Base-by-base conservation (phyloP, 2,888 invertebrate species). In the Catocala nupta region DNA sequence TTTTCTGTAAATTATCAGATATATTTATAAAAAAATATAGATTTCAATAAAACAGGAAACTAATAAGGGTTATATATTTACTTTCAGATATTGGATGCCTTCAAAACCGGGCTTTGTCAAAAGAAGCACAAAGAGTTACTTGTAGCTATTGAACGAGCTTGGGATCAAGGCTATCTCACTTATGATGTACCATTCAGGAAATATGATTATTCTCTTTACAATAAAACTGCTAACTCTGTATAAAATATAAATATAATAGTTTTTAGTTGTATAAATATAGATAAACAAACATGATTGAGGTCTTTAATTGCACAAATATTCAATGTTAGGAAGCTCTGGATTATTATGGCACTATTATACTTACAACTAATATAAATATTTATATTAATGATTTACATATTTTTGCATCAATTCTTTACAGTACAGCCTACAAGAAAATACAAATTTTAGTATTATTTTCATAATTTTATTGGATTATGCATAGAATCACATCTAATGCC, bases 171-270 rank as follows among this genome's bases (percentile, higher is more conserved):
- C 11, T 91, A 95, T 1, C 86, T 99, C 10, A 96, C 96, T 5
- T 98, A 96, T 90, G 97, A 98, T 88, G 96, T 98, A 1, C 98
- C 98, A 2, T 96, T 97, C 83, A 95, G 98, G 81, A 89, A 96
- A 75, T 99, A 98, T 89, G 95, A 98, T 90, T 98, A 98, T 87
- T 95, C 95, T 11, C 96, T 98, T 70, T 99, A 98, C 61, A 84
- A 85, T 73, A 89, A 88, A 77, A 83, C 65, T 52, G 54, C 63
- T 12, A 62, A 49, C 51, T 55, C 58, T 56, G 55, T 72, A 42
- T 80, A 77, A 66, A 69, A 68, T 57, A 11, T 10, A 61, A 39
- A 64, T 67, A 34, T 68, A 52, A 50, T 59, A 53, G 48, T 53
- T 71, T 62, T 61, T 73, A 73, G 63, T 65, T 44, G 55, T 45